Evolutionary conservation across 2,797 vertebrate genomes (phyloP).

Genomic region (Melanotaenia nigrans): DNA sequence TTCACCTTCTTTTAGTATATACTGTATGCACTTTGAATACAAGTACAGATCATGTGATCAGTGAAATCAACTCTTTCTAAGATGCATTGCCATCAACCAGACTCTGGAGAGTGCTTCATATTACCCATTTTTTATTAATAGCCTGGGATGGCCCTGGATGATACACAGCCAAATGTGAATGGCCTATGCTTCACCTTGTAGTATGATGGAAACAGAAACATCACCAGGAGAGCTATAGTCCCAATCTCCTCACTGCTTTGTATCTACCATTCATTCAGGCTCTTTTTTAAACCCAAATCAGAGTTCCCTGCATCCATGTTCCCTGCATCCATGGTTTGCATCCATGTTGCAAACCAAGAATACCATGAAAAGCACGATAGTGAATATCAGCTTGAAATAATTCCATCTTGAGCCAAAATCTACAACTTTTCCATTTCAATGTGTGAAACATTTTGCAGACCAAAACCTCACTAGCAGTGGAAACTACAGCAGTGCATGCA

Average conservation of each 20-base stretch:
- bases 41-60: conserved; percentile 17
- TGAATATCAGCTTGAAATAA: neutral
- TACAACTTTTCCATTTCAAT: conserved; percentile 4
- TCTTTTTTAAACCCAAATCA: conserved; percentile 19
- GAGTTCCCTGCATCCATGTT: neutral
- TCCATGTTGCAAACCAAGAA: conserved; percentile 8
- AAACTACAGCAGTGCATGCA: conserved; percentile 50
- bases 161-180: conserved; percentile 52
- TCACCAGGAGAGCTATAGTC: conserved; percentile 17
- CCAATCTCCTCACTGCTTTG: conserved; percentile 9
- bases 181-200: conserved; percentile 58
- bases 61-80: conserved; percentile 33
- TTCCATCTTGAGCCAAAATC: neutral
- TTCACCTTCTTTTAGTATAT: conserved; percentile 7
- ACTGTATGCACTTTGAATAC: neutral
- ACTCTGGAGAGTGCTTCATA: conserved; percentile 62
- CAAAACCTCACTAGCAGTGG: conserved; percentile 46
- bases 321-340: neutral
- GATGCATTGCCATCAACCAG: conserved; percentile 48
- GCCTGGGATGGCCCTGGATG: conserved; percentile 39
- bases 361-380: conserved; percentile 2
- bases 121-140: conserved; percentile 65
- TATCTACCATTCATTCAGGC: conserved; percentile 25
- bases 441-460: conserved; percentile 6
- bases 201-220: conserved; percentile 27